Evolutionary conservation across 37 sponge, comb jelly and placozoan genomes (phyloP), one percentile per base, ranked within the genome.

Genomic region (Chondrosia reniformis): DNA sequence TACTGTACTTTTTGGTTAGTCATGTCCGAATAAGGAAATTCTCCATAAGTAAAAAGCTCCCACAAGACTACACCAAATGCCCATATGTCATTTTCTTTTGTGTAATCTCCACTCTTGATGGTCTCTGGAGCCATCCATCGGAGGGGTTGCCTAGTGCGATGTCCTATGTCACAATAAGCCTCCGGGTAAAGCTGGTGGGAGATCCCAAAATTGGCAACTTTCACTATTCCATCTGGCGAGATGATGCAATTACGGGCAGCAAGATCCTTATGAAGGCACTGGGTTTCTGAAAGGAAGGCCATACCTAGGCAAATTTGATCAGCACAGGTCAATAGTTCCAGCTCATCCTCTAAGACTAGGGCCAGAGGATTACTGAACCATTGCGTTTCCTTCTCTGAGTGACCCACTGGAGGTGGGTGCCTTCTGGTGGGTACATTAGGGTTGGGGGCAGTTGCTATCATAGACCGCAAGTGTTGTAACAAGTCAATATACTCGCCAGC

Each of bases 91-190:
- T 78, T 90, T 34, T 55, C 64, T 0, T 33, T 83, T 1, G 91
- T 83, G 76, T 83, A 90, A 0, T 74, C 45, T 54, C 45, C 40
- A 19, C 19, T 54, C 34, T 63, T 58, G 10, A 90, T 63, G 7
- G 87, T 62, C 46, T 90, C 91, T 27, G 81, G 77, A 55, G 87
- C 25, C 91, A 90, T 86, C 91, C 91, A 90, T 0, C 91, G 63
- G 17, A 90, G 46, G 0, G 91, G 91, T 7, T 55, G 46, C 25
- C 27, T 61, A 17, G 19, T 83, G 8, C 45, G 40, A 7, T 72
- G 61, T 21, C 43, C 43, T 4, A 81, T 43, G 4, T 63, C 52
- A 46, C 55, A 77, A 37, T 90, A 90, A 0, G 87, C 84, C 41
- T 90, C 84, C 10, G 91, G 87, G 67, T 86, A 90, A 39, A 79